These are phyloP conservation scores for Murina feae DNA, from an alignment of 2,113 vertebrate species.

Conservation along the genomic window DNA sequence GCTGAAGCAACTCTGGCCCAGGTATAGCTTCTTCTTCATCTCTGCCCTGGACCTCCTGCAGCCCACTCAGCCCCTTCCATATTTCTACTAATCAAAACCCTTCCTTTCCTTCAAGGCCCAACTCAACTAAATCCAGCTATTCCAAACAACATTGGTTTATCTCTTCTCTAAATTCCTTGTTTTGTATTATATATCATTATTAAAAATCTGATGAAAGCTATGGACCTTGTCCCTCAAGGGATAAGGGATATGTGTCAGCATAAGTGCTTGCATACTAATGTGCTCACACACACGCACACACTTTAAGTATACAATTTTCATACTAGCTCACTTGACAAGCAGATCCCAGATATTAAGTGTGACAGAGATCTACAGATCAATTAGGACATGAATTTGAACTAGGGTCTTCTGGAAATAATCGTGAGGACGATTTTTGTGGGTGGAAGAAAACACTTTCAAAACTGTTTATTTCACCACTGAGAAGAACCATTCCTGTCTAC, in stretches of 20 bases:
- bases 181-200: constrained; percentile 8
- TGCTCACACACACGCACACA: neutral
- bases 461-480: neutral
- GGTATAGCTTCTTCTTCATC: neutral
- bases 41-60: neutral
- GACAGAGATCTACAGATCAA: neutral
- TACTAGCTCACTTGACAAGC: neutral
- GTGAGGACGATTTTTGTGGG: neutral
- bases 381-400: constrained; percentile 16
- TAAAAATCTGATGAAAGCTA: constrained; percentile 20
- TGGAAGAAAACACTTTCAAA: neutral
- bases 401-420: constrained; percentile 19
- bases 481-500: neutral
- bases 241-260: neutral
- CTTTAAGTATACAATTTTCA: constrained; percentile 3
- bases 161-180: constrained; percentile 3
- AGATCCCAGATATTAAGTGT: neutral
- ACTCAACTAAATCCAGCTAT: neutral
- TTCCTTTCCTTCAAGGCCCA: constrained; percentile 8
- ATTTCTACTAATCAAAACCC: neutral
- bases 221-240: neutral
- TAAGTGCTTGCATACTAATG: neutral
- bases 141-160: neutral
- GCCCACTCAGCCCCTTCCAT: neutral
- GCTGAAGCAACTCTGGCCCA: neutral